Conservation (phyloP, 2,113 vertebrate genomes). For the Podarcis cretensis region DNA sequence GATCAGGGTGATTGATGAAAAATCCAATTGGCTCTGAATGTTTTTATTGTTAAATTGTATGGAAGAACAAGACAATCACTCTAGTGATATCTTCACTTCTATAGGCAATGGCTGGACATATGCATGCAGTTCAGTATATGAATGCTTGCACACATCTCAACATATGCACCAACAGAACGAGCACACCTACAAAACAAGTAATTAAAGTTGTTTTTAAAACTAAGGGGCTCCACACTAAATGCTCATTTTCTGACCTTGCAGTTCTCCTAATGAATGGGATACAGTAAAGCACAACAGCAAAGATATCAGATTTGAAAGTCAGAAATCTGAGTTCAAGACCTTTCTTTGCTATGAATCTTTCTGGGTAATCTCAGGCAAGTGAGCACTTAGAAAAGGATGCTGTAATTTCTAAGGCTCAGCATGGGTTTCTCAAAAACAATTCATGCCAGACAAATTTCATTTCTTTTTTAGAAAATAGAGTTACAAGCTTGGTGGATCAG, state of each 20-base stretch:
- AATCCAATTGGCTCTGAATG: conserved; percentile 39
- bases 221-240: not conserved
- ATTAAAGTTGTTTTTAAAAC: not conserved
- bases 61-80: not conserved
- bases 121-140: not conserved
- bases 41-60: conserved; percentile 41
- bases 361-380: too few relatives aligned
- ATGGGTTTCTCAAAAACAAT: too few relatives aligned
- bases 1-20: conserved; percentile 65
- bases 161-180: not conserved
- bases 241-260: not conserved
- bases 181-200: not conserved
- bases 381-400: too few relatives aligned
- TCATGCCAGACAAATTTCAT: too few relatives aligned
- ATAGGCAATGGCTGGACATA: not conserved
- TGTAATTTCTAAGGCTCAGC: too few relatives aligned
- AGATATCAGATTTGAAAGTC: too few relatives aligned
- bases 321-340: too few relatives aligned
- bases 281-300: too few relatives aligned
- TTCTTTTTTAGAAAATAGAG: too few relatives aligned
- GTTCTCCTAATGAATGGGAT: too few relatives aligned
- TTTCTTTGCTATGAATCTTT: too few relatives aligned
- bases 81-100: not conserved
- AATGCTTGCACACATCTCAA: not conserved
- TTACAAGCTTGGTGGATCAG: too few relatives aligned